Percentiles rank a stretch among this genome's conserved stretches.
Evolutionary conservation across 2,113 vertebrate species (phyloP).

Genomic region (Bubo bubo): DNA sequence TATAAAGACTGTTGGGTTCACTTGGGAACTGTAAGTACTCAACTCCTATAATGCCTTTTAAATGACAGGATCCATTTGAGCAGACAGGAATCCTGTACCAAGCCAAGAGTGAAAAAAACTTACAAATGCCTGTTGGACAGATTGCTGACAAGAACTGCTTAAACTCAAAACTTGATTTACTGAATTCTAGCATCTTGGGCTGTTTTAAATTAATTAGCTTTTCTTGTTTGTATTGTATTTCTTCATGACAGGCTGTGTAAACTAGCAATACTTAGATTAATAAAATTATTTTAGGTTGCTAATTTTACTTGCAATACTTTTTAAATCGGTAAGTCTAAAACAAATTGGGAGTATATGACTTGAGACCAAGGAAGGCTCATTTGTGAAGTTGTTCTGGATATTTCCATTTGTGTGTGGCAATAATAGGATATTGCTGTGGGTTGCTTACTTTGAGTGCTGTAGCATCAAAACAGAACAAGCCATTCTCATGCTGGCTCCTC

Average conservation of each 20-base stretch:
- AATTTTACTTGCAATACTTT: conserved; percentile 46
- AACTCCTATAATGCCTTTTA: neutral
- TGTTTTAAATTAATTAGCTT: neutral
- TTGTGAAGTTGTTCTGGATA: neutral
- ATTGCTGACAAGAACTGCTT: neutral
- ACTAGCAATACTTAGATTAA: neutral
- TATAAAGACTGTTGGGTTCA: neutral
- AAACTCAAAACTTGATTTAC: conserved; percentile 7
- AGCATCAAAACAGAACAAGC: neutral
- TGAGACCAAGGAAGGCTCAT: neutral
- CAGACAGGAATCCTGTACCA: neutral
- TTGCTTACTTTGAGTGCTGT: neutral
- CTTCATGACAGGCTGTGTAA: neutral
- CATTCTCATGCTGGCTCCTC: neutral
- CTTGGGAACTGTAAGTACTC: neutral
- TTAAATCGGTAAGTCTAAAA: conserved; percentile 9
- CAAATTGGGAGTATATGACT: neutral
- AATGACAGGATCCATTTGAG: neutral
- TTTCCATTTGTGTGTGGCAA: neutral
- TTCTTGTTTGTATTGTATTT: conserved; percentile 24
- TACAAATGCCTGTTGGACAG: neutral
- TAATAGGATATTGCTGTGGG: neutral
- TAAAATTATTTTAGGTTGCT: neutral
- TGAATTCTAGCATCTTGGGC: neutral
- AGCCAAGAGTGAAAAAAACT: neutral